Evolutionary conservation across 35 echinoderm and acorn worm genomes (phyloP).

Genomic region (Eucidaris tribuloides): DNA sequence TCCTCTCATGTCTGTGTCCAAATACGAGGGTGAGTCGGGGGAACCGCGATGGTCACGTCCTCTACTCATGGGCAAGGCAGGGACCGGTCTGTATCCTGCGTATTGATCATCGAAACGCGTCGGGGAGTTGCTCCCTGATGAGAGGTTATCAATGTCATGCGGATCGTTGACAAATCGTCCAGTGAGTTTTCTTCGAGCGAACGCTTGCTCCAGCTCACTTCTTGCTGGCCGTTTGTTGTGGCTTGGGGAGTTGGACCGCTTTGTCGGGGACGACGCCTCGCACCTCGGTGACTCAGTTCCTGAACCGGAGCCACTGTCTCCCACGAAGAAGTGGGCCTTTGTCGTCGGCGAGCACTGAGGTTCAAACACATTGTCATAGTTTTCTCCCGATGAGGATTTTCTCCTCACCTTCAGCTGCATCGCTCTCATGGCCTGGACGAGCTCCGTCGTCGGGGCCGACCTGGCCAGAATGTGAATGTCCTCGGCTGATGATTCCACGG

Average conservation of each 20-base stretch:
- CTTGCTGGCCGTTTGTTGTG: constrained; percentile 30
- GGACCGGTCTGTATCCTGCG: constrained; percentile 4
- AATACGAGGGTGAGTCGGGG: constrained; percentile 24
- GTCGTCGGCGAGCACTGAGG: background rate
- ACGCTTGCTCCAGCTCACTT: constrained; percentile 49
- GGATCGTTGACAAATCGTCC: constrained; percentile 20
- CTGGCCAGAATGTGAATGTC: background rate
- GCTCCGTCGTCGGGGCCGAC: constrained; percentile 5
- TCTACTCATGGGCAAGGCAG: constrained; percentile 9
- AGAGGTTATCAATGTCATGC: constrained; percentile 17
- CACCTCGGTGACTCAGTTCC: constrained; percentile 1
- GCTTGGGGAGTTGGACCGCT: constrained; percentile 25
- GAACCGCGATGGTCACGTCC: constrained; percentile 25
- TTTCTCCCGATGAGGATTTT: constrained; percentile 37
- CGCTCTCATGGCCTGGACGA: constrained; percentile 45
- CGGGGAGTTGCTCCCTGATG: constrained; percentile 36
- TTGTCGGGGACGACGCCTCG: constrained; percentile 3
- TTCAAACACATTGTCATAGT: constrained; percentile 27
- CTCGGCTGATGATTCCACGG: background rate
- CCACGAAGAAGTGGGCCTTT: background rate
- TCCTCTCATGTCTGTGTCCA: constrained; percentile 2
- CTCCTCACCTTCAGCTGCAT: constrained; percentile 54
- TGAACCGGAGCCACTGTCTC: constrained; percentile 7
- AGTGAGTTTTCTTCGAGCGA: constrained; percentile 44
- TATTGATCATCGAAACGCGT: constrained; percentile 8